Base-by-base conservation (phyloP, 2,113 vertebrate genomes). In the Dendropsophus ebraccatus region DNA sequence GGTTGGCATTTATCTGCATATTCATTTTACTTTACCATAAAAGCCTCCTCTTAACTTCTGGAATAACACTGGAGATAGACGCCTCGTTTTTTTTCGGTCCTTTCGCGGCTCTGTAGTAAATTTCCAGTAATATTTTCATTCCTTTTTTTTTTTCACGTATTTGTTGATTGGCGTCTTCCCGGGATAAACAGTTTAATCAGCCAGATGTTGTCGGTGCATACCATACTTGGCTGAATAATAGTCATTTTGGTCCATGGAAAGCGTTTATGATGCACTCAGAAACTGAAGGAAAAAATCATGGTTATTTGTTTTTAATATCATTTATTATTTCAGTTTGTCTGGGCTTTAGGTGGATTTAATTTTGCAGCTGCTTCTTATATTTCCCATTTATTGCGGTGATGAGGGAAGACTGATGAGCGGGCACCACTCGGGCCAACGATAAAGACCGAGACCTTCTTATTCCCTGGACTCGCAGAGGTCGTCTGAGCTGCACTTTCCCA, bases 141-240 rank as follows among this genome's bases (percentile, higher is more conserved):
- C 50, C 50, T 37, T 35, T 47, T 45, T 62, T 67, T n/a, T 82
- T 69, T 69, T 4, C n/a, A 12, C 35, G 58, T 74, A 60, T 84
- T 75, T 60, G 56, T 50, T 65, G 47, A 84, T 49, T 84, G 72
- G 54, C 72, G 62, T 65, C 37, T 23, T 84, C 21, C 56, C 35
- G 54, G 30, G 37, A 77, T 77, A 85, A 77, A 77, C 56, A 85
- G 28, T 77, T 50, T 52, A 65, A 77, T 76, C 72, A 84, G 82
- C 72, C 72, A 75, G 52, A 76, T 77, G 58, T 76, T 45, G 72
- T 84, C 37, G 60, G 82, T 35, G 54, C 37, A 32, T 50, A 65
- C 76, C 49, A 69, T 83, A 52, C 37, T 77, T 77, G 56, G 73
- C 56, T 77, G 72, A 84, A 49, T 58, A 62, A 49, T 30, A 76